Evolutionary conservation across 1,140 invertebrate genomes (phyloP).

Genomic region (Paracyclopina nana): DNA sequence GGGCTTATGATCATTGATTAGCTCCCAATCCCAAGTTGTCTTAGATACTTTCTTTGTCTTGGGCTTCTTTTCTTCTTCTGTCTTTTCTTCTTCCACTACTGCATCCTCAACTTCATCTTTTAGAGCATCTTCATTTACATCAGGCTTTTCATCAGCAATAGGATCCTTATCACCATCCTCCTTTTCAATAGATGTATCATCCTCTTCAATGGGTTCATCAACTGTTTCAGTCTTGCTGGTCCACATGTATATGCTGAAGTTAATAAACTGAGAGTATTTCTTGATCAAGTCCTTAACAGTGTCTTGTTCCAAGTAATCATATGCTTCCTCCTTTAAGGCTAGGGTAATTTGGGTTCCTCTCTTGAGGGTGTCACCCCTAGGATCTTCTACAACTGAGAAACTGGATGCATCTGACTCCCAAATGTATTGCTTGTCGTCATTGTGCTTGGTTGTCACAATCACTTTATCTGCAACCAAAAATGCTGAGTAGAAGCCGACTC

Average conservation of each 20-base stretch:
- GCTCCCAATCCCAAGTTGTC: slow-evolving; percentile 94
- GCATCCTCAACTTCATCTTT: too few relatives aligned
- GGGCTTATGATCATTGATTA: slow-evolving; percentile 91
- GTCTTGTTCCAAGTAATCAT: slow-evolving; percentile 80
- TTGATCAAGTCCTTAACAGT: slow-evolving; percentile 74
- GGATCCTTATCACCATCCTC: too few relatives aligned
- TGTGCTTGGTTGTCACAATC: slow-evolving; percentile 84
- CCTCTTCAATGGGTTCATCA: slow-evolving; percentile 48
- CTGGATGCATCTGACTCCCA: slow-evolving; percentile 88
- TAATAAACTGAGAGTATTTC: slow-evolving; percentile 99
- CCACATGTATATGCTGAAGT: slow-evolving; percentile 96
- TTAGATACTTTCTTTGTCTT: slow-evolving; percentile 88
- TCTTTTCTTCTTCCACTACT: slow-evolving; percentile 44
- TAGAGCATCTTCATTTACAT: slow-evolving; percentile 36
- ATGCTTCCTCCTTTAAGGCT: slow-evolving; percentile 87
- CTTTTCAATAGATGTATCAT: slow-evolving; percentile 27
- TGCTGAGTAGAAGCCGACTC: slow-evolving; percentile 92
- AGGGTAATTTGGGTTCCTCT: slow-evolving; percentile 64
- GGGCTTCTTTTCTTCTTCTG: slow-evolving; percentile 46
- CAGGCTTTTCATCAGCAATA: slow-evolving; percentile 40
- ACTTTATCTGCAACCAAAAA: slow-evolving; percentile 45
- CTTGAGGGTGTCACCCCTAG: slow-evolving; percentile 67
- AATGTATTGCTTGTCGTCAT: slow-evolving; percentile 85
- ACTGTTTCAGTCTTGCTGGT: slow-evolving; percentile 69
- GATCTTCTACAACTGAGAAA: slow-evolving; percentile 80